Conservation (phyloP, 2,888 invertebrate species). For the Colletes collaris region DNA sequence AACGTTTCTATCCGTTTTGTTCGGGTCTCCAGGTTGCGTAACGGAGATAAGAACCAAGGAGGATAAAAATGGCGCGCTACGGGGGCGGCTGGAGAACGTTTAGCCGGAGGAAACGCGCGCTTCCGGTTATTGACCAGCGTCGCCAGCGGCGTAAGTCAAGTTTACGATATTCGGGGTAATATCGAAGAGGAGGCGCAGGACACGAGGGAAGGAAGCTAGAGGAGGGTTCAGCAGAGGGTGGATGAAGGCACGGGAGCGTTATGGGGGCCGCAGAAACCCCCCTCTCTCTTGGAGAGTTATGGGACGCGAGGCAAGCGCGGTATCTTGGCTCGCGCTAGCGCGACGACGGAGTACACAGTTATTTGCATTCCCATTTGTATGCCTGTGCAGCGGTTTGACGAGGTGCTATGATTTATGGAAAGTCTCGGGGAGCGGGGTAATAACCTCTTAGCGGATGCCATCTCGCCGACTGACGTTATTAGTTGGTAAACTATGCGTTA, state of each 20-base stretch:
- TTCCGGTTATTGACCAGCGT: constrained; percentile 14
- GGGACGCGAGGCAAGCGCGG: not conserved
- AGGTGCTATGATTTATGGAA: constrained; percentile 70
- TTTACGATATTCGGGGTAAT: constrained; percentile 21
- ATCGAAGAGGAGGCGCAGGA: constrained; percentile 1
- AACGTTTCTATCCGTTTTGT: no score
- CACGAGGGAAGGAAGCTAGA: not conserved
- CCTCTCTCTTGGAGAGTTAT: not conserved
- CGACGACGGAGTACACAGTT: constrained; percentile 43
- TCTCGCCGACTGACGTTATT: constrained; percentile 51
- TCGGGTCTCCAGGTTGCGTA: no score
- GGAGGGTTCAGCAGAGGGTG: not conserved
- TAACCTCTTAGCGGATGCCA: constrained; percentile 60
- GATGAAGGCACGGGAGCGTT: not conserved
- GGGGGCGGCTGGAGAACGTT: not conserved
- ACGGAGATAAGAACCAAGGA: no score
- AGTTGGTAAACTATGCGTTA: constrained; percentile 42
- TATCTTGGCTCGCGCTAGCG: not conserved
- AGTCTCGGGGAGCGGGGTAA: constrained; percentile 40
- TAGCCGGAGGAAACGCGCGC: not conserved
- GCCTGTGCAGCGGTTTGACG: constrained; percentile 60
- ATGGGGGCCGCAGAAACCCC: not conserved
- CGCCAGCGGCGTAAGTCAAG: not conserved
- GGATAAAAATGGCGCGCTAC: not conserved
- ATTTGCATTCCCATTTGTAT: constrained; percentile 73